Conservation (phyloP, 2,888 invertebrate genomes). For the Nephrocerus scutellatus region DNA sequence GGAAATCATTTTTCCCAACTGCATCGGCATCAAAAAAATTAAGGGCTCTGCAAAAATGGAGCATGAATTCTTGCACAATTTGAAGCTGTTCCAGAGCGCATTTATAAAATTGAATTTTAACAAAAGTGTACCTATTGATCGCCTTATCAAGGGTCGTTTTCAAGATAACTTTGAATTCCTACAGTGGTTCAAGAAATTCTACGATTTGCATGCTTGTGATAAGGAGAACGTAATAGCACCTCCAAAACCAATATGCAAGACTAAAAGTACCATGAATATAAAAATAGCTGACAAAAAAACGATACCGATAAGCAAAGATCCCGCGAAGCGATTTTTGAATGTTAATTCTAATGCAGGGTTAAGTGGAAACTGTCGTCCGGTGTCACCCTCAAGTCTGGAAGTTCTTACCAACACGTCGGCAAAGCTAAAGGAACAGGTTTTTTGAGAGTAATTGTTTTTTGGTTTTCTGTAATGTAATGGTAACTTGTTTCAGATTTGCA, state of each 20-base stretch:
- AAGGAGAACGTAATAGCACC: slow-evolving; percentile 51
- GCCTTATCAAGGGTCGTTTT: slow-evolving; percentile 90
- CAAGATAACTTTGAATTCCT: slow-evolving; percentile 99
- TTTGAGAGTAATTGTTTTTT: background rate
- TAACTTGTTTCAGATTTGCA: slow-evolving; percentile 14
- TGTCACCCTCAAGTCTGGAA: slow-evolving; percentile 24
- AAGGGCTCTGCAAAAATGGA: slow-evolving; percentile 96
- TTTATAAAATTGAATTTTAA: slow-evolving; percentile 95
- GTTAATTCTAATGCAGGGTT: too few relatives aligned
- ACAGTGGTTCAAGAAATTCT: slow-evolving; percentile 99
- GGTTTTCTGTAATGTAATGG: background rate
- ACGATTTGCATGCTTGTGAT: slow-evolving; percentile 93
- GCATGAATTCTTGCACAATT: slow-evolving; percentile 97
- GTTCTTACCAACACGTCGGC: slow-evolving; percentile 21
- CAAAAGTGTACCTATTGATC: slow-evolving; percentile 55
- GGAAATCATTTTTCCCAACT: slow-evolving; percentile 92
- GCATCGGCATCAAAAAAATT: slow-evolving; percentile 80
- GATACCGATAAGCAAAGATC: background rate
- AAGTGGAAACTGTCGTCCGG: slow-evolving; percentile 8
- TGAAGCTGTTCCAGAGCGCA: slow-evolving; percentile 90
- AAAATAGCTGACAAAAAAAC: slow-evolving; percentile 5
- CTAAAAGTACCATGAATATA: slow-evolving; percentile 16
- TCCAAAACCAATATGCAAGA: slow-evolving; percentile 16
- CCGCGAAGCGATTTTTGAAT: too few relatives aligned
- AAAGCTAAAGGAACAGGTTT: slow-evolving; percentile 19